Percentiles rank a stretch among this genome's conserved stretches.
Conservation (phyloP, 2,113 vertebrate species). For the Stictonetta naevosa region DNA sequence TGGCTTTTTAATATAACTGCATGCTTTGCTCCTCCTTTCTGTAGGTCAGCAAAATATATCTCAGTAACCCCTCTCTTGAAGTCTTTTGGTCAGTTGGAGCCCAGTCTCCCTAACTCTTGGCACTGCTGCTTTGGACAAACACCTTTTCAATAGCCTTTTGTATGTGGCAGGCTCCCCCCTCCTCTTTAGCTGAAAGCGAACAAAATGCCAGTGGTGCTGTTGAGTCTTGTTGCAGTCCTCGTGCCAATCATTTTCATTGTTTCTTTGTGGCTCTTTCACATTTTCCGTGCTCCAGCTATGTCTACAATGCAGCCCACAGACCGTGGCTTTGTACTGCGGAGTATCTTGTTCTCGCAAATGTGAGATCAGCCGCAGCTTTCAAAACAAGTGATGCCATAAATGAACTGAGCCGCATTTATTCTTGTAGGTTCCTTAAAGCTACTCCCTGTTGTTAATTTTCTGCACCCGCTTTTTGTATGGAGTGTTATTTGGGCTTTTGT, state of each 20-base stretch:
- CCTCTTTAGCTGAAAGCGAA: conserved; percentile 28
- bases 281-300: conserved; percentile 56
- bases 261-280: conserved; percentile 44
- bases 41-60: background rate
- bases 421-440: background rate
- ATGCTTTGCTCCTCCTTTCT: background rate
- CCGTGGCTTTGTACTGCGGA: background rate
- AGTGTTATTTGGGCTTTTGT: background rate
- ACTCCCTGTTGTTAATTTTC: background rate
- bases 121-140: conserved; percentile 26
- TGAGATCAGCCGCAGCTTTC: conserved; percentile 56
- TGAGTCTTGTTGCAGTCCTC: conserved; percentile 36
- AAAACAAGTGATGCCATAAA: conserved; percentile 64
- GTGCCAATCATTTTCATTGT: conserved; percentile 59
- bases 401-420: conserved; percentile 47
- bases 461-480: background rate
- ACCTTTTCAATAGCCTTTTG: conserved; percentile 69
- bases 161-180: conserved; percentile 42
- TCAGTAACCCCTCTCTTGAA: background rate
- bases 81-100: conserved; percentile 36
- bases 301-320: conserved; percentile 66
- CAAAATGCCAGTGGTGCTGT: conserved; percentile 25
- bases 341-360: conserved; percentile 31
- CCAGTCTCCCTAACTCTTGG: conserved; percentile 12
- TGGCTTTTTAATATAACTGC: background rate